phyloP scores from a whole-genome alignment of 2,797 vertebrate genomes.

The Trematomus bernacchii region DNA sequence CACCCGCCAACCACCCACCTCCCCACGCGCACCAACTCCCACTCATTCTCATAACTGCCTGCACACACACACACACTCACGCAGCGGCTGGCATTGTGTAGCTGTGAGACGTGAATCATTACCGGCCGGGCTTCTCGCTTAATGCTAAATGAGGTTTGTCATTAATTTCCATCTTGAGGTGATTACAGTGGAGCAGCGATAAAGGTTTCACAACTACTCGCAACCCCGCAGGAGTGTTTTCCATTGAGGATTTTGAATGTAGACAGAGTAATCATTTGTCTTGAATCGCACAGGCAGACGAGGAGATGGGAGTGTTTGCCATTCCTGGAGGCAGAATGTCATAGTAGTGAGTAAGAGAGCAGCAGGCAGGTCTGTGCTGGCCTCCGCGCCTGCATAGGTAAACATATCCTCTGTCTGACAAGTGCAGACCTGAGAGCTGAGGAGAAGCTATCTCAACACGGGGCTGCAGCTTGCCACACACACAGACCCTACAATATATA shows the following conservation, averaged over 20 bases:
- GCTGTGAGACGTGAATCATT: constrained; percentile 74
- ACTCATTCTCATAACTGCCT: constrained; percentile 49
- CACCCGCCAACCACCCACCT: constrained; percentile 57
- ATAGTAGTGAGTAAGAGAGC: constrained; percentile 80
- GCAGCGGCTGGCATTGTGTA: constrained; percentile 49
- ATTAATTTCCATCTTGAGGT: constrained; percentile 72
- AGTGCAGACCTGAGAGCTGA: constrained; percentile 78
- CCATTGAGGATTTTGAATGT: constrained; percentile 70
- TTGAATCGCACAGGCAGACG: constrained; percentile 48
- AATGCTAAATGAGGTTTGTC: constrained; percentile 63
- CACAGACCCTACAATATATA: constrained; percentile 39
- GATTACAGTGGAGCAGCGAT: constrained; percentile 61
- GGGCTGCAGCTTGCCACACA: constrained; percentile 44
- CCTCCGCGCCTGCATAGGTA: constrained; percentile 72
- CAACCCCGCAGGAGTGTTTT: constrained; percentile 52
- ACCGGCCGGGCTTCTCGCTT: constrained; percentile 54
- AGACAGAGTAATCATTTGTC: constrained; percentile 70
- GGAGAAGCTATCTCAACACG: constrained; percentile 57
- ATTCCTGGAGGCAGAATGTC: constrained; percentile 80
- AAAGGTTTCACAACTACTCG: constrained; percentile 57
- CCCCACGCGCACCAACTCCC: constrained; percentile 50
- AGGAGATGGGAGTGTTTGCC: constrained; percentile 73
- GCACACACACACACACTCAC: constrained; percentile 33
- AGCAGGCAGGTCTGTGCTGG: constrained; percentile 80
- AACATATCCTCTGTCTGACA: constrained; percentile 81